Evolutionary conservation across 2,888 invertebrate species (phyloP), one percentile per base, ranked within the genome.

Genomic region (Trichogramma dendrolimi): DNA sequence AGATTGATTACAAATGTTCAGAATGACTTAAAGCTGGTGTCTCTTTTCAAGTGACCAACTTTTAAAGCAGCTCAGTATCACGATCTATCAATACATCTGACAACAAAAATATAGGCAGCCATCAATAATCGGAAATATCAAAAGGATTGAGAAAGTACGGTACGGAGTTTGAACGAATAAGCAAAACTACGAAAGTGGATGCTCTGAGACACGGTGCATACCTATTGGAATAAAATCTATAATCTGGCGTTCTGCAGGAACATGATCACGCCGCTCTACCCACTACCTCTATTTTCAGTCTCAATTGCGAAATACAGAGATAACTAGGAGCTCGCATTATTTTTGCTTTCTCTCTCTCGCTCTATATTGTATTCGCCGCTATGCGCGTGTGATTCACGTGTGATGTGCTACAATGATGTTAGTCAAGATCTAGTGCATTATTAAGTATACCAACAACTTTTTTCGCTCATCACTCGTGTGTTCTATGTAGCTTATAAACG

Each of bases 181-280:
- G 27, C 27, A 46, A 67, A 72, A 70, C 69, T 73, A 75, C 73
- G 70, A 75, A 75, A 71, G 10, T 10, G 10, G 73, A 74, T 75
- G 77, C 76, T 72, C 75, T 73, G 72, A 60, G 74, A 72, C 72
- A 72, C 71, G 73, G 76, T 78, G 78, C 78, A 72, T 78, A 78
- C 78, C 78, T 78, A 78, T 62, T 62, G 10, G 54, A 73, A 76
- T 27, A 27, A 27, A 27, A 27, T 27, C 27, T 27, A 70, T 77
- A 78, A 77, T 76, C 73, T 75, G 78, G 73, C 74, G 78, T 71
- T 77, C 76, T 61, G 64, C 77, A 70, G 75, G 74, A 70, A 74
- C 75, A 74, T 75, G 72, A 69, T 72, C 74, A 73, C 71, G 76
- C 76, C 69, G 77, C 77, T 65, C 65, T 78, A 78, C 72, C 71